These are phyloP conservation scores for Clytia hemisphaerica DNA, from an alignment of 30 jellyfish, hydroid and myxozoan species.

Conservation along the genomic window DNA sequence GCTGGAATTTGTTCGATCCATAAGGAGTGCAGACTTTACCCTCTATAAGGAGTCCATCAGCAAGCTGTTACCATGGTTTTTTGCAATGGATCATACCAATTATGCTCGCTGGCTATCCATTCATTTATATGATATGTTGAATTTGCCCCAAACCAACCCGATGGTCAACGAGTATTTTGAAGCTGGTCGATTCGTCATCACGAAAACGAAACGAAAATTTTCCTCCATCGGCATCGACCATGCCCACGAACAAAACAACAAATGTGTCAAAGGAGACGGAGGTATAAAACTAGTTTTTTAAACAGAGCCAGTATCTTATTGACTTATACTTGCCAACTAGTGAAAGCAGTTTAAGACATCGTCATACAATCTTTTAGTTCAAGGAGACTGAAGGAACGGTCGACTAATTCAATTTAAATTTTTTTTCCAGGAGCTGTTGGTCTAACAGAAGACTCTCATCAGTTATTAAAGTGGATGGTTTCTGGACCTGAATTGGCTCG, in stretches of 20 bases:
- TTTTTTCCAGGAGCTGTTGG: constrained; percentile 31
- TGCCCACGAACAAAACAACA: constrained; percentile 24
- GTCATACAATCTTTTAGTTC: constrained; percentile 10
- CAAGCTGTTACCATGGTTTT: constrained; percentile 18
- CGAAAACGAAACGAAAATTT: constrained; percentile 14
- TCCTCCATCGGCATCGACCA: constrained; percentile 20
- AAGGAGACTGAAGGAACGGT: constrained; percentile 47
- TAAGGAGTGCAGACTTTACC: constrained; percentile 13
- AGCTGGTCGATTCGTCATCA: no score
- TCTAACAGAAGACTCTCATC: constrained; percentile 17
- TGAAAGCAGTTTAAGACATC: no score
- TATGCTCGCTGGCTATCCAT: constrained; percentile 25
- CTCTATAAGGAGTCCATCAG: constrained; percentile 6
- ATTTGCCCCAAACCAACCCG: constrained; percentile 8
- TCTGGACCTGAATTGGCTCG: constrained; percentile 29
- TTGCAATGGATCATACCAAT: constrained; percentile 22
- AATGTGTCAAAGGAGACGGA: no score
- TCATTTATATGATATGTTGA: constrained; percentile 17
- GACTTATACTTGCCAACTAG: no score
- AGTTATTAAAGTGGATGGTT: constrained; percentile 13
- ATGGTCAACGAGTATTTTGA: no score
- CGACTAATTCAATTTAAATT: no score
- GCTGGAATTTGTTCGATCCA: constrained; percentile 8
- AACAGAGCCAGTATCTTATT: no score
- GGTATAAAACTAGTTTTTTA: no score